Evolutionary conservation across 1,140 invertebrate species (phyloP), one percentile per base, ranked within the genome.

Genomic region (Andricus grossulariae): DNA sequence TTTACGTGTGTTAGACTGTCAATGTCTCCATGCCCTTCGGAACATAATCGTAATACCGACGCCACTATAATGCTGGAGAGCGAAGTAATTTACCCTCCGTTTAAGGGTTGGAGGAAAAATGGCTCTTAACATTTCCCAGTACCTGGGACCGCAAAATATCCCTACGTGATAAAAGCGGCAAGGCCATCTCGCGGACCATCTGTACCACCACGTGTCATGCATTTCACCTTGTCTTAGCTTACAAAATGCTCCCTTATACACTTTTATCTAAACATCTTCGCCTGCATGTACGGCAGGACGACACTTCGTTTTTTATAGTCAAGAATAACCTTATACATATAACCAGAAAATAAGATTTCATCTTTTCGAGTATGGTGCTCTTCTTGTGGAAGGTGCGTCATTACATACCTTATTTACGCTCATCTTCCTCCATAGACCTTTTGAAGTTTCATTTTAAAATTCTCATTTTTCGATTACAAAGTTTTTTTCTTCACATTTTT

Each of bases 131-230:
- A 18, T 66, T 75, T 51, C 57, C 45, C 50, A 8, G 60, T 66
- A 39, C 25, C 49, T 75, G 32, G 32, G 49, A 72, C 71, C 5
- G 39, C 50, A 57, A 71, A 79, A 76, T 76, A 21, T 76, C 75
- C 55, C 39, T 49, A 60, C 50, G 57, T 71, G 60, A 76, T 73
- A 76, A 81, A 80, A 74, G 55, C 32, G 71, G 21, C 51, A 70
- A 51, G 77, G 74, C 52, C 50, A 51, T 50, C 73, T 80, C 50
- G 70, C 50, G 50, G 73, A 39, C 15, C 60, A 66, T 45, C 60
- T 66, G 60, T 66, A 66, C 8, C 25, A n/a, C 13, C 60, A 32
- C 7, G 15, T 21, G 15, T 32, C 60, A 13, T 66, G 60, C 32
- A 66, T 45, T 66, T 66, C 60, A 39, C 25, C 32, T 45, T 66